phyloP scores from a whole-genome alignment of 2,888 invertebrate genomes.

The Operophtera brumata region DNA sequence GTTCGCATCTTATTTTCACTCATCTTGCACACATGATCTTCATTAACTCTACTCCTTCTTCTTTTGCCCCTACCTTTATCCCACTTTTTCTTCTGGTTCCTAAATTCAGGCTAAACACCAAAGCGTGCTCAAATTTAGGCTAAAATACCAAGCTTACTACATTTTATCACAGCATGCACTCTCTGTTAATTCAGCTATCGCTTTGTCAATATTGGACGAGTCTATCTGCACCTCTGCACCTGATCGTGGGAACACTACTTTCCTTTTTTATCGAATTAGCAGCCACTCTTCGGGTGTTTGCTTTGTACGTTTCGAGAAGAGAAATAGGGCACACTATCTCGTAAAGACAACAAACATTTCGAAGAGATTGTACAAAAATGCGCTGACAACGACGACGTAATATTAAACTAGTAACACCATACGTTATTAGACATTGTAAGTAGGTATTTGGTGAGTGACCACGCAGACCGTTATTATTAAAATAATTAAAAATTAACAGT shows the following conservation, averaged over 20 bases:
- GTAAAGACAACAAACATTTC: slow-evolving; percentile 6
- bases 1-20: no score
- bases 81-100: no score
- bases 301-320: slow-evolving; percentile 12
- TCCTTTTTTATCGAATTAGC: slow-evolving; percentile 44
- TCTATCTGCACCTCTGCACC: slow-evolving; percentile 50
- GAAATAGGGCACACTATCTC: slow-evolving; percentile 20
- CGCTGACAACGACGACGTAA: neutral
- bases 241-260: slow-evolving; percentile 63
- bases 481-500: no score
- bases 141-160: neutral
- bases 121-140: slow-evolving; percentile 1
- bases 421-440: no score
- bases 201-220: slow-evolving; percentile 49
- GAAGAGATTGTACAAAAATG: neutral
- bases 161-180: slow-evolving; percentile 15
- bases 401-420: no score
- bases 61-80: no score
- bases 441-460: no score
- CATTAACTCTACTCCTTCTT: no score
- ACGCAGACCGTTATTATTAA: no score
- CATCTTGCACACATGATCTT: no score
- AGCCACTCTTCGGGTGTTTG: slow-evolving; percentile 28
- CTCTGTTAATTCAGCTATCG: slow-evolving; percentile 35
- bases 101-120: neutral